Base-by-base conservation (phyloP, 2,113 vertebrate genomes). In the Tragulus kanchil region DNA sequence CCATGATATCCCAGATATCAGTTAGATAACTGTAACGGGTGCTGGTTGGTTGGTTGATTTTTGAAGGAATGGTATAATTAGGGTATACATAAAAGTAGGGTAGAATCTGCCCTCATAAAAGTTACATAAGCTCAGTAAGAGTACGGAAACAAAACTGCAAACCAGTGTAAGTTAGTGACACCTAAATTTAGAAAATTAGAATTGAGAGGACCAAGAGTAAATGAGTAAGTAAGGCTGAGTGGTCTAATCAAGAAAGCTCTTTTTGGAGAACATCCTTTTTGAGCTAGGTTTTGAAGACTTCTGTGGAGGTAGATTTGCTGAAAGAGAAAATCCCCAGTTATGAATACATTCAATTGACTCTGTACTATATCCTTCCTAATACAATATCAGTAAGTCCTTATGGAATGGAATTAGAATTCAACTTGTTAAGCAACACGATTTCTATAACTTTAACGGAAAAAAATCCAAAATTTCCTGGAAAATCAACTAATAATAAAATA, bases 181-280 rank as follows among this genome's bases (percentile, higher is more conserved):
- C 89, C 71, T 94, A 84, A 86, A 85, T 79, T 92, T 50, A 82
- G 73, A 84, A 96, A 62, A 77, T 71, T 58, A 54, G n/a, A 54
- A 67, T 89, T 64, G 81, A 89, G 65, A 89, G 78, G n/a, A 65
- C 65, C 64, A 19, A 61, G 59, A 73, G 28, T 79, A 21, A 67
- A 69, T 52, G 31, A 89, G 61, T 58, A 16, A 67, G 13, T 54
- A 48, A 92, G 42, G 52, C 0, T 67, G 77, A 87, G 67, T 50
- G 26, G 9, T 77, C 31, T 81, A 69, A 69, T 93, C 45, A 67
- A 78, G 71, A 69, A 92, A 84, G 13, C 61, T 75, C n/a, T 89
- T 67, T 36, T 48, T 42, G 56, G 75, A 95, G 59, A 95, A 73
- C 79, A 48, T 78, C 42, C 54, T 89, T 79, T 71, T 77, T 71